A percentile compares a stretch with the other conserved stretches of the same genome.
Conservation (phyloP, 2,888 invertebrate species). For the Hartigia nigra region DNA sequence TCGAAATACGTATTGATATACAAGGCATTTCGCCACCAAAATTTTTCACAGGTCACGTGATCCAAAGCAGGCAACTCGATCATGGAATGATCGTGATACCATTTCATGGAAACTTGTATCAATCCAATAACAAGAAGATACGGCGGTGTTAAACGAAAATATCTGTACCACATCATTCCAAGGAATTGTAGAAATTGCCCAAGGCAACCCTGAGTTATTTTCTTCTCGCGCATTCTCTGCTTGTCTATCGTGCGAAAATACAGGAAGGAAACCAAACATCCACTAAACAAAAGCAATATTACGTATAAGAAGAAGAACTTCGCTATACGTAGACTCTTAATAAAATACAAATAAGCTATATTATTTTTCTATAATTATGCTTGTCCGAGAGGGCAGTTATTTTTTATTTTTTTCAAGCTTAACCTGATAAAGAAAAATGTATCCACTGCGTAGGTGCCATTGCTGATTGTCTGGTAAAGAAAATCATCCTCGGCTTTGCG, state of each 20-base stretch:
- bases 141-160: conserved; percentile 79
- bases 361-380: background rate
- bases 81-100: conserved; percentile 78
- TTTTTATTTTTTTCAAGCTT: background rate
- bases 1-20: conserved; percentile 86
- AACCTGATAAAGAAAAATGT: conserved; percentile 75
- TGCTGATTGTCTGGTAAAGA: conserved; percentile 68
- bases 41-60: conserved; percentile 78
- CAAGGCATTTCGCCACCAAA: conserved; percentile 87
- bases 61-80: conserved; percentile 79
- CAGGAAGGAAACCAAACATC: conserved; percentile 78
- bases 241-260: conserved; percentile 75
- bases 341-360: background rate
- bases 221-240: conserved; percentile 64
- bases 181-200: conserved; percentile 68
- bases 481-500: conserved; percentile 64
- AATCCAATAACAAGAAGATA: conserved; percentile 83
- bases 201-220: conserved; percentile 63
- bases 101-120: conserved; percentile 78
- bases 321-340: background rate
- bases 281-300: conserved; percentile 67
- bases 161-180: conserved; percentile 65
- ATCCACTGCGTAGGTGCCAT: conserved; percentile 72
- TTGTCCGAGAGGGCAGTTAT: background rate
- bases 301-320: background rate